Conservation (phyloP, 2,797 vertebrate species). For the Champsocephalus esox region DNA sequence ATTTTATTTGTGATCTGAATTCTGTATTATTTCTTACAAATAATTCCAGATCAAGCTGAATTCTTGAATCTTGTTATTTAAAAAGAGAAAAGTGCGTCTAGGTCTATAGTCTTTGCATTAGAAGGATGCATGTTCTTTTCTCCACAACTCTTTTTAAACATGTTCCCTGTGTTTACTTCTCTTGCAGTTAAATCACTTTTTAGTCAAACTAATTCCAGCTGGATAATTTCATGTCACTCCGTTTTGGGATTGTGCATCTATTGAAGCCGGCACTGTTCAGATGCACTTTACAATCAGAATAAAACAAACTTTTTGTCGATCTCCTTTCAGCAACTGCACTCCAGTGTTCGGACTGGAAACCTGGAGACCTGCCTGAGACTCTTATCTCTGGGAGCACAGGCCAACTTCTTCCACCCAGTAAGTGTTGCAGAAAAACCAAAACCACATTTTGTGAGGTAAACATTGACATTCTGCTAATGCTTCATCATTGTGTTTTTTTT, state of each 20-base stretch:
- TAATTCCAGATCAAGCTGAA: background rate
- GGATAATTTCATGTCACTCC: background rate
- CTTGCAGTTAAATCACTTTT: background rate
- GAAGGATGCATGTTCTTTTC: background rate
- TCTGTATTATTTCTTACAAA: background rate
- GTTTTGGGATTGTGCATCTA: background rate
- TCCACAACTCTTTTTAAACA: no score
- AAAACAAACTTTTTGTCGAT: conserved; percentile 15
- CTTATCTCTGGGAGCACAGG: conserved; percentile 95
- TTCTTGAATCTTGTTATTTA: background rate
- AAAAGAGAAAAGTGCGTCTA: background rate
- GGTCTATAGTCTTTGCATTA: background rate
- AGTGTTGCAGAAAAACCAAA: conserved; percentile 65
- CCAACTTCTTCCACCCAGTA: conserved; percentile 98
- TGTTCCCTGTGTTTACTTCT: background rate
- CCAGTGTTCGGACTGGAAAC: conserved; percentile 96
- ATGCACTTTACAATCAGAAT: background rate
- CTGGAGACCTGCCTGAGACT: conserved; percentile 95
- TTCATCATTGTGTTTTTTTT: background rate
- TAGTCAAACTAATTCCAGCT: background rate
- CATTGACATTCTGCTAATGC: background rate
- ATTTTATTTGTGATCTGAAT: background rate
- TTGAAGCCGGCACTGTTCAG: background rate
- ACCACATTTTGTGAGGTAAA: background rate
- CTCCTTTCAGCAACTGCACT: conserved; percentile 93